Evolutionary conservation across 2,888 invertebrate species (phyloP), one percentile per base, ranked within the genome.

Genomic region (Epirrita christyi): DNA sequence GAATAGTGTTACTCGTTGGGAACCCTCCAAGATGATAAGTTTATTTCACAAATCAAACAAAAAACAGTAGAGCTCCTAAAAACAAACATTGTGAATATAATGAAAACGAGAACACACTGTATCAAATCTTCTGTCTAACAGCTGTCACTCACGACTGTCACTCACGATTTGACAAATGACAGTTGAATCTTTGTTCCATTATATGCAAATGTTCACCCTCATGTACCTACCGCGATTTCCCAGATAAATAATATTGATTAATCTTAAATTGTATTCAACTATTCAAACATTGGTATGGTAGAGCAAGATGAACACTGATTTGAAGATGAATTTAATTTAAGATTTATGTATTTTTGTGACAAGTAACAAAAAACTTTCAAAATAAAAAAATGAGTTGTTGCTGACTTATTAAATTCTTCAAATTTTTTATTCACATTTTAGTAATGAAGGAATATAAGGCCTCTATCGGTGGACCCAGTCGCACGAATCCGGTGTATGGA

Each of bases 121-220:
- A 83, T 65, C 55, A 29, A 60, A 58, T 63, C 59, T 38, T 52
- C 29, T 48, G 14, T 21, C 69, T 36, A 48, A 53, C 53, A 53
- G 34, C 58, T 58, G 58, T 53, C 58, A 58, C 29, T 61, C 69
- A 67, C 60, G 59, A 65, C 68, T 81, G 80, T 83, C 83, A 83
- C 68, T 83, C 81, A 80, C 64, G 58, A 62, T 77, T 72, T 83
- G 85, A 85, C 76, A 80, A 75, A 85, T 78, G 76, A 73, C 72
- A 68, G 59, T 68, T 68, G 64, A 72, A 70, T 73, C 73, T 70
- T 71, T 75, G 69, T 70, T 67, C 84, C 82, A 91, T 91, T 92
- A 79, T 88, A 92, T 92, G 91, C 88, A 92, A 91, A 92, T 92
- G 89, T 85, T 86, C 86, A 78, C 83, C 79, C 83, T 74, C 74